Evolutionary conservation across 2,113 vertebrate species (phyloP), one percentile per base, ranked within the genome.

Genomic region (Sapayoa aenigma): DNA sequence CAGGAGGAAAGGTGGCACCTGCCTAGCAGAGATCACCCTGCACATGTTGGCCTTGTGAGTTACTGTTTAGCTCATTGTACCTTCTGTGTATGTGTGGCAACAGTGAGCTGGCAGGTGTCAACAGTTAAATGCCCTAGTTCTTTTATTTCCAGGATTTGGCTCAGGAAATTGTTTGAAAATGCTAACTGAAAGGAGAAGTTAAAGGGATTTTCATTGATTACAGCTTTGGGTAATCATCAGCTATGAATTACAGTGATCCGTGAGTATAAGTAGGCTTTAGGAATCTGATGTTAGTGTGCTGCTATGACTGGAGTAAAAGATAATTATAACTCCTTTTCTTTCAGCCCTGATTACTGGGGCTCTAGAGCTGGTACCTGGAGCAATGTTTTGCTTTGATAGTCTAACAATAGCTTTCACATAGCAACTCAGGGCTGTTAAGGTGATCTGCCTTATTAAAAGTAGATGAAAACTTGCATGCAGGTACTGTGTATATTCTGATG

Each of bases 11-110:
- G 13, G 15, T 35, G 28, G 16, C 39, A 81, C 27, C 35, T 82
- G 41, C 23, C 60, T 58, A 50, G 33, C 39, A 50, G 67, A 37
- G 63, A 24, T 93, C 27, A 42, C 16, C 18, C 39, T 77, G 46
- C 17, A 8, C 0, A 0, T 0, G 0, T 4, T 52, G 30, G 53
- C 53, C 33, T 67, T 17, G 1, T 13, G 44, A 31, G 14, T 8
- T 55, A 39, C 56, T 33, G 6, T 67, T 58, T 71, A 33, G 4
- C 23, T 74, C 37, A 12, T 7, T 35, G 19, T 52, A 28, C 33
- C 19, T 13, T 6, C 20, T 50, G 23, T 35, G 11, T 37, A 8
- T 24, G 13, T 16, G 23, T 58, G 46, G 39, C 21, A 53, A 30
- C 59, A 37, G 49, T 18, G 19, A 18, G 9, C 27, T 53, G 47